Conservation (phyloP, 2,113 vertebrate genomes). For the Peromyscus maniculatus region DNA sequence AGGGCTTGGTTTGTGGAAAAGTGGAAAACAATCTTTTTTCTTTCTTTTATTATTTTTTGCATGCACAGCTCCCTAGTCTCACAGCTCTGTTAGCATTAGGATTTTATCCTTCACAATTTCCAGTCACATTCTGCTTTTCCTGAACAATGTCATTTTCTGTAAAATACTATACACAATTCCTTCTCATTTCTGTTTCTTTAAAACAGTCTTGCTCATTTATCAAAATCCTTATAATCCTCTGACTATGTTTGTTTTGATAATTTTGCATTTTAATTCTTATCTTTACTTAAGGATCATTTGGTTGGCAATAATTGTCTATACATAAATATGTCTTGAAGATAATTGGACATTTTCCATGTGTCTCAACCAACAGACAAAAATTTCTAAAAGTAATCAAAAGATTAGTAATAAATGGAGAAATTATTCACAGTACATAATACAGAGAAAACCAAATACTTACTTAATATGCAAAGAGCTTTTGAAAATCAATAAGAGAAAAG, state of each 20-base stretch:
- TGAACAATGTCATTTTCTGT: background rate
- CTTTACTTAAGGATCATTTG: background rate
- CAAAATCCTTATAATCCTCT: background rate
- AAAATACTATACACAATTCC: background rate
- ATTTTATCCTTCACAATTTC: background rate
- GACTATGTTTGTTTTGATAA: conserved; percentile 17
- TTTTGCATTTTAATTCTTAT: background rate
- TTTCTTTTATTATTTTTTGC: background rate
- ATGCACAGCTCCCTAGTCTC: background rate
- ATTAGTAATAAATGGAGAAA: conserved; percentile 12
- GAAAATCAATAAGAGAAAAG: conserved; percentile 69
- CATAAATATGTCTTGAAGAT: conserved; percentile 22
- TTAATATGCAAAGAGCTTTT: conserved; percentile 65
- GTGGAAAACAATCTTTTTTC: background rate
- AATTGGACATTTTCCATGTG: background rate
- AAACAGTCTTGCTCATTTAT: background rate
- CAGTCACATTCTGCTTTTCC: background rate
- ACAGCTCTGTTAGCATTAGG: background rate
- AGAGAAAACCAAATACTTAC: conserved; percentile 26
- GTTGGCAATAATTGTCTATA: background rate
- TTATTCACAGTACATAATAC: conserved; percentile 17
- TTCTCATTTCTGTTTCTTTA: background rate
- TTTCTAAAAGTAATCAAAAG: background rate
- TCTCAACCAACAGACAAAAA: conserved; percentile 8
- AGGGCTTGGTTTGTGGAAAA: background rate